Percentiles rank a stretch among this genome's conserved stretches.
These are phyloP conservation scores for Corythoichthys haematopterus DNA, from an alignment of 2,113 vertebrate genomes.

Conservation along the genomic window DNA sequence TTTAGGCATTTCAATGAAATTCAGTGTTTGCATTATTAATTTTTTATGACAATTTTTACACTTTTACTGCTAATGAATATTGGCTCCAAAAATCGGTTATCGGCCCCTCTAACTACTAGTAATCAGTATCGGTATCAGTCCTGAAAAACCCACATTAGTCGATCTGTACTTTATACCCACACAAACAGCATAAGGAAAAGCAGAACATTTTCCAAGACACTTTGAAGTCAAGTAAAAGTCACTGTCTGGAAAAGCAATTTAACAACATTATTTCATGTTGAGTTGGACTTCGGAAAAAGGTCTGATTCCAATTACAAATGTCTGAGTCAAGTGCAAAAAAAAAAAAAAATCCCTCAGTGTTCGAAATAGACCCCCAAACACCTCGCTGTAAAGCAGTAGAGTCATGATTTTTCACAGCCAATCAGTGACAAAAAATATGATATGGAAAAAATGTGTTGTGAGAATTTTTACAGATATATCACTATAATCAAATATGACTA, in stretches of 20 bases:
- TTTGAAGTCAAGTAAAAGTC: constrained; percentile 41
- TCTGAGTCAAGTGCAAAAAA: constrained; percentile 26
- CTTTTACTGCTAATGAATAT: too few species aligned
- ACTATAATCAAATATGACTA: neutral
- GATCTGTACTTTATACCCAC: constrained; percentile 49
- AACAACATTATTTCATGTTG: constrained; percentile 44
- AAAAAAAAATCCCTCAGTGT: neutral
- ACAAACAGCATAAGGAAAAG: constrained; percentile 37
- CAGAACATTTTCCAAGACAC: constrained; percentile 41
- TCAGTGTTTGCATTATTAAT: too few species aligned
- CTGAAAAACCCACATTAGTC: too few species aligned
- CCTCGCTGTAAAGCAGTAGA: neutral
- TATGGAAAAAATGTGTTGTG: neutral
- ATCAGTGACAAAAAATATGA: neutral
- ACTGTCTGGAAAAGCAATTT: constrained; percentile 67
- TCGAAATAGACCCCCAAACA: neutral
- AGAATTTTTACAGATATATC: neutral
- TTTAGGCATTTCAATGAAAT: too few species aligned
- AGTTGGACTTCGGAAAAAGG: constrained; percentile 55
- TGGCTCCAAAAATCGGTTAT: too few species aligned
- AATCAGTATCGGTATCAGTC: too few species aligned
- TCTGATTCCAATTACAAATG: constrained; percentile 36
- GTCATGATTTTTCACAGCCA: neutral
- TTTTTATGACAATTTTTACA: too few species aligned
- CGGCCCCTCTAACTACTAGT: too few species aligned